Evolutionary conservation across 2,797 vertebrate species (phyloP), one percentile per base, ranked within the genome.

Genomic region (Falco berigora): DNA sequence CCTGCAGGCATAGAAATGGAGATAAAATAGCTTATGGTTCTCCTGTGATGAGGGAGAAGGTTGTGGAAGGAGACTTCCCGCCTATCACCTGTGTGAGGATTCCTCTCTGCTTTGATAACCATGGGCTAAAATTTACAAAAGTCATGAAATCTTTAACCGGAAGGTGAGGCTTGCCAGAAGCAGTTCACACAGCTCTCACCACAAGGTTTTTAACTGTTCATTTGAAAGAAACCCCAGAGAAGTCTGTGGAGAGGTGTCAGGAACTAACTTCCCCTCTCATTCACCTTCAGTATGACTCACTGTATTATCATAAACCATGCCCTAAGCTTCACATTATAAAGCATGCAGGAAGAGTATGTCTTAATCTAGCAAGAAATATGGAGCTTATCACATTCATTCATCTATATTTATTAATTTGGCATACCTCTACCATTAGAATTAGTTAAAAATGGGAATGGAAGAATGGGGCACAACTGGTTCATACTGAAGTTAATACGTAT

Each of bases 11-110:
- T 53, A 14, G 78, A 91, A 94, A 90, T 25, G 15, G 28, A 89
- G 56, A 96, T 91, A 90, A 96, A 93, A 86, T 22, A 86, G 16
- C 47, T 93, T 63, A 80, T 34, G 36, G 32, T 87, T 95, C 74
- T 87, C 14, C 71, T 85, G 20, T 86, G 87, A 83, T 74, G 86
- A 62, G 44, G 28, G 32, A 89, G 63, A 85, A 85, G 38, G 52
- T 20, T 62, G 62, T 56, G 67, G 69, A 92, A 88, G 42, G 80
- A 86, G 40, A 67, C 82, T 85, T 89, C 44, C 74, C 88, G 77
- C 44, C 73, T 82, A 38, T 88, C 72, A 77, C 49, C 61, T 68
- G 32, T 71, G 44, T 53, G 40, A 91, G 23, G 42, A 84, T 34
- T 59, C 71, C 56, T 87, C 50, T 69, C 30, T 34, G 22, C 74